Evolutionary conservation across 2,888 invertebrate genomes (phyloP).

Genomic region (Eutolmus rufibarbis): DNA sequence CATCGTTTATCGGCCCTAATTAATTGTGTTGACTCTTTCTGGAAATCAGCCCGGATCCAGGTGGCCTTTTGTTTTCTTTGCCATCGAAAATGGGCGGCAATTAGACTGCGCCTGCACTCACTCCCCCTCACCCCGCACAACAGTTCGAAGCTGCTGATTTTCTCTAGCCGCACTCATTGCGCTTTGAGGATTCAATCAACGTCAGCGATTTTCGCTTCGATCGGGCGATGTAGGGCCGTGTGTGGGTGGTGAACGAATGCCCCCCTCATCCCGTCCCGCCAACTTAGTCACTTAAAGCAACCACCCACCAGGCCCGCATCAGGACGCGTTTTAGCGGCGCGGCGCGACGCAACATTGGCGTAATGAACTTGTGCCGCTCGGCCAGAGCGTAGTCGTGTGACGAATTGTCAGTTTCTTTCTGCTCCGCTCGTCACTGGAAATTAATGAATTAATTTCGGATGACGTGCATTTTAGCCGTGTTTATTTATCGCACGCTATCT

Average conservation of each 20-base stretch:
- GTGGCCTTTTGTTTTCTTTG: not conserved
- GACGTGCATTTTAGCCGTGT: constrained; percentile 19
- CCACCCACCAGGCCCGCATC: constrained; percentile 11
- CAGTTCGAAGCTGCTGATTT: not conserved
- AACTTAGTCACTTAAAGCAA: not conserved
- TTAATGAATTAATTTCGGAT: constrained; percentile 38
- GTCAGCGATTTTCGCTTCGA: not conserved
- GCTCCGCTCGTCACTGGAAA: constrained; percentile 2
- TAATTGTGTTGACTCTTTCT: constrained; percentile 2
- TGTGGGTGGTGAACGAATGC: not conserved
- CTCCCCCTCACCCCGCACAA: not conserved
- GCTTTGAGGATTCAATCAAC: constrained; percentile 22
- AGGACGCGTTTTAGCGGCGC: not conserved
- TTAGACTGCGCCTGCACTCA: not conserved
- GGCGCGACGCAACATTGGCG: not conserved
- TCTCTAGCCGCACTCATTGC: not conserved
- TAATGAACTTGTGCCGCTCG: not conserved
- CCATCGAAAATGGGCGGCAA: constrained; percentile 9
- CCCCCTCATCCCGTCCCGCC: not conserved
- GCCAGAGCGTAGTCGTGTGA: not conserved
- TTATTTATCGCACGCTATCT: constrained; percentile 28
- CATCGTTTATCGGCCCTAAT: not conserved
- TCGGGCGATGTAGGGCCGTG: not conserved
- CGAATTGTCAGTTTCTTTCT: constrained; percentile 21
- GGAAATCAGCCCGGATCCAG: not conserved